Conservation (phyloP, 2,113 vertebrate species). For the Megaceryle torquata region DNA sequence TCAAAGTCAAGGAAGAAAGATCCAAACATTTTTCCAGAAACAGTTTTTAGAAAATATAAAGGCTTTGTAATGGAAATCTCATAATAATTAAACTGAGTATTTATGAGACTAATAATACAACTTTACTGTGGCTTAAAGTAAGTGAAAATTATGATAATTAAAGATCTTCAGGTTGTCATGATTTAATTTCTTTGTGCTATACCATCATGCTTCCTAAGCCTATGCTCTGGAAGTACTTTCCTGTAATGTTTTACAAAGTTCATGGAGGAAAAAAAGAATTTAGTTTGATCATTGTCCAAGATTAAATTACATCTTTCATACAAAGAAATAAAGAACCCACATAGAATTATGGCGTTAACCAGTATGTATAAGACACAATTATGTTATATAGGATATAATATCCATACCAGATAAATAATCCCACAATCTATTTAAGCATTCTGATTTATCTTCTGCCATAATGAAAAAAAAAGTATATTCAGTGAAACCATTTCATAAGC, state of each 20-base stretch:
- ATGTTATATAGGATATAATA: neutral
- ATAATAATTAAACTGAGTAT: neutral
- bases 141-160: neutral
- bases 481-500: neutral
- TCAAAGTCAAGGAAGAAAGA: neutral
- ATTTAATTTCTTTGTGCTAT: neutral
- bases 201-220: neutral
- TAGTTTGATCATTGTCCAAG: neutral
- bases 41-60: neutral
- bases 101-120: neutral
- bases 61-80: neutral
- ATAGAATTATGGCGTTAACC: neutral
- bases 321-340: neutral
- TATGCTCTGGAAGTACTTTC: neutral
- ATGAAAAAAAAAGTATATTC: neutral
- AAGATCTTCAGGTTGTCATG: neutral
- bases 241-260: neutral
- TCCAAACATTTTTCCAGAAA: neutral
- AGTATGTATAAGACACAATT: neutral
- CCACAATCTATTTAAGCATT: neutral
- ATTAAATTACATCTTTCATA: neutral
- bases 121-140: neutral
- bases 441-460: neutral
- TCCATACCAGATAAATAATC: neutral
- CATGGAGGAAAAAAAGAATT: neutral